Conservation (phyloP, 2,888 invertebrate species). For the Drosophila seclusa region DNA sequence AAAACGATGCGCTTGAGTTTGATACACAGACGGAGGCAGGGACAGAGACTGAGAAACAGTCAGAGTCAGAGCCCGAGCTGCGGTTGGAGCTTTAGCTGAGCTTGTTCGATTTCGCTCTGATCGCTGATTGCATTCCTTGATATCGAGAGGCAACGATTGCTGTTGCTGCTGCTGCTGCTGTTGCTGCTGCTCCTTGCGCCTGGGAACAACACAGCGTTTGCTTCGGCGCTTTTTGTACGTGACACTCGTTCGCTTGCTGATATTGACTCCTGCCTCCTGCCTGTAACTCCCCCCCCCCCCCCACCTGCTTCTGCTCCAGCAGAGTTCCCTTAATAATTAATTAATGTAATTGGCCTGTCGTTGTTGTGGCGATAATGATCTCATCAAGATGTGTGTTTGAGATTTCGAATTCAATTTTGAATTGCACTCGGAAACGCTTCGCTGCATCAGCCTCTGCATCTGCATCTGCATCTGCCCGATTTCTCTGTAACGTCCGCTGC, state of each 20-base stretch:
- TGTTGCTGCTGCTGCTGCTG: constrained; percentile 14
- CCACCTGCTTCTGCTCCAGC: constrained; percentile 32
- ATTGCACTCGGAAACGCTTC: constrained; percentile 51
- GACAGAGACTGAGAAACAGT: constrained; percentile 1
- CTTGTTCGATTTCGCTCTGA: constrained; percentile 73
- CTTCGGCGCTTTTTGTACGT: constrained; percentile 70
- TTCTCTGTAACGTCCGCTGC: neutral
- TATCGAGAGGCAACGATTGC: constrained; percentile 60
- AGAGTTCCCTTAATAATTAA: constrained; percentile 84
- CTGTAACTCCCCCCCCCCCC: neutral
- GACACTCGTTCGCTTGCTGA: constrained; percentile 61
- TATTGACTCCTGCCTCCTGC: constrained; percentile 9
- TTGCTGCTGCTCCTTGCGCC: constrained; percentile 40
- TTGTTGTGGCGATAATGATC: constrained; percentile 83
- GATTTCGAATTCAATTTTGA: constrained; percentile 78
- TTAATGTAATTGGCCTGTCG: constrained; percentile 85
- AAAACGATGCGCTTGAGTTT: constrained; percentile 29
- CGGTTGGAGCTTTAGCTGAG: constrained; percentile 33
- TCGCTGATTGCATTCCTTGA: constrained; percentile 76
- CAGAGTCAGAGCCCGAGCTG: constrained; percentile 17
- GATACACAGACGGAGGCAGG: neutral
- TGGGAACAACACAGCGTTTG: constrained; percentile 55
- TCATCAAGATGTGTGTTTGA: constrained; percentile 77
- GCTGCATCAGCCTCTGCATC: neutral
- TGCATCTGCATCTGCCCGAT: constrained; percentile 8